Base-by-base conservation (phyloP, 2,113 vertebrate species). In the Smithornis capensis region DNA sequence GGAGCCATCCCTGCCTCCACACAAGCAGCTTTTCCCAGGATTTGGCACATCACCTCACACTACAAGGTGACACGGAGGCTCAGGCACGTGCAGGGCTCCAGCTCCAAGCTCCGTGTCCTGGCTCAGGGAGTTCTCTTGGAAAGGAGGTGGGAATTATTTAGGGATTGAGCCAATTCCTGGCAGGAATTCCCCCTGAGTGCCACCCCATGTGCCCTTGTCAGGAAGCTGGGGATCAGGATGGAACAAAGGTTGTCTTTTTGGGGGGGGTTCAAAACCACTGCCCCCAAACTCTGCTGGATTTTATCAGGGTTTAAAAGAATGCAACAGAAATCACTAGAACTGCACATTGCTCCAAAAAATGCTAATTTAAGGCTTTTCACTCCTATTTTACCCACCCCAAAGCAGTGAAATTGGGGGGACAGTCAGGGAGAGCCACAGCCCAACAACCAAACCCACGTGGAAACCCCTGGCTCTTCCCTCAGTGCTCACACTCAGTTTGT, bases 361-460 rank as follows among this genome's bases (percentile, higher is more conserved):
- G 38, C 38, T 37, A 3, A 25, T 35, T 69, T 23, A 17, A 55
- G 18, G 13, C 29, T n/a, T 35, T 75, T 25, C 74, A 57, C 1
- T 31, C 6, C 17, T 14, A 10, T 18, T 68, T 44, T n/a, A 57
- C 18, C 45, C 79, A 19, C 6, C 6, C 22, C 25, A 10, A 52
- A 78, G 18, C 29, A 38, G 15, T 5, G 37, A 35, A 31, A 4
- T 33, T 16, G 1, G 3, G 63, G 63, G 64, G 21, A 12, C 38
- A 67, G 17, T 0, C 4, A 24, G 47, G 12, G 22, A 52, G 59
- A 67, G 63, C 38, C 40, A 49, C 25, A 6, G 37, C 6, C 70
- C n/a, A 29, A 31, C 31, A n/a, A 1, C 49, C 15, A 68, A 81
- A 59, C 0, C 38, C 3, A 0, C 35, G 1, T 0, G 17, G 52